phyloP scores from a whole-genome alignment of 2,113 vertebrate genomes.

The Trogon surrucura region DNA sequence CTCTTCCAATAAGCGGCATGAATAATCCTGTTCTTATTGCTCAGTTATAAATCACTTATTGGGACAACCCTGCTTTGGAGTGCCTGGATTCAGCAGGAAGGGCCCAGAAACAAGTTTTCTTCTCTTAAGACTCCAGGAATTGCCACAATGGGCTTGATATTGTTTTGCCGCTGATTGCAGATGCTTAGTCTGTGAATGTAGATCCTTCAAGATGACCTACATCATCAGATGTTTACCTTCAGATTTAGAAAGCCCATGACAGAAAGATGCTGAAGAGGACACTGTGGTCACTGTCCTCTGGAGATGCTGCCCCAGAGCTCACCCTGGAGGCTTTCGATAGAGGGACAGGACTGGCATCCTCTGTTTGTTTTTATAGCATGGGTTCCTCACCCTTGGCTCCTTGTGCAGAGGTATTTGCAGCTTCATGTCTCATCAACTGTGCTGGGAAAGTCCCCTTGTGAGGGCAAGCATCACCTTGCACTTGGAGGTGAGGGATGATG shows the following conservation, averaged over 20 bases:
- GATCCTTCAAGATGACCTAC: not conserved
- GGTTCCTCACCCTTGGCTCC: not conserved
- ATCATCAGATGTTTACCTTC: not conserved
- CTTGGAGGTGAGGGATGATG: not conserved
- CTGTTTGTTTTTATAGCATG: not conserved
- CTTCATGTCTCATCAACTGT: accelerated
- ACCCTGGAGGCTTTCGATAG: not conserved
- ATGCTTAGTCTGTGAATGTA: not conserved
- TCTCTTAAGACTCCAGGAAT: not conserved
- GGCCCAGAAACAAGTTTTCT: not conserved
- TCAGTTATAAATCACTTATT: too few species aligned
- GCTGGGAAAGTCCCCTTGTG: not conserved
- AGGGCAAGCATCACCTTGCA: not conserved
- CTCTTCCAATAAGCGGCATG: not conserved
- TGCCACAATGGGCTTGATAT: not conserved
- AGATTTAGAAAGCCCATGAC: not conserved
- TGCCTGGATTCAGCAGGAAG: not conserved
- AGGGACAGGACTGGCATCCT: not conserved
- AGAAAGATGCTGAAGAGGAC: not conserved
- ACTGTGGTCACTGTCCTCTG: not conserved
- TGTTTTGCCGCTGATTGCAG: not conserved
- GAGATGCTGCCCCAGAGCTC: not conserved
- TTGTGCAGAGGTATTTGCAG: not conserved
- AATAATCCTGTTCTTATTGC: not conserved
- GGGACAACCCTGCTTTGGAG: not conserved